Conservation (phyloP, 2,888 invertebrate genomes). For the Microplitis deprimator region DNA sequence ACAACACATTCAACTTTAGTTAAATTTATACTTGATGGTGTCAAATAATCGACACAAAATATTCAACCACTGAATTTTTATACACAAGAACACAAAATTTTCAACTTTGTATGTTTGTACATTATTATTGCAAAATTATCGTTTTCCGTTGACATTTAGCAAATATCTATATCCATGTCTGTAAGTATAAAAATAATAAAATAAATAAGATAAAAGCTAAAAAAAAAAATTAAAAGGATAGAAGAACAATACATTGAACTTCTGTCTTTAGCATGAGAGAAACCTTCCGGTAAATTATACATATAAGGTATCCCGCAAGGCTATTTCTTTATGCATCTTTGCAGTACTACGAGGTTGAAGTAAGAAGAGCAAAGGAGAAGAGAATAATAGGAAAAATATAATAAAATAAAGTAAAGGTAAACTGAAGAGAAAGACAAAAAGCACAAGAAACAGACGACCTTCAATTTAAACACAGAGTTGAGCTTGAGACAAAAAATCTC, state of each 20-base stretch:
- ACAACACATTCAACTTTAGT: too few relatives aligned
- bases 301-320: constrained; percentile 43
- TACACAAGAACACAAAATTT: too few relatives aligned
- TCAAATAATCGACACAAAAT: too few relatives aligned
- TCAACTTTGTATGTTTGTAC: too few relatives aligned
- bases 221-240: background rate
- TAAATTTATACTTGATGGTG: too few relatives aligned
- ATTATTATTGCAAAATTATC: too few relatives aligned
- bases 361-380: constrained; percentile 43
- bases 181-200: background rate
- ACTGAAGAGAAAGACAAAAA: background rate
- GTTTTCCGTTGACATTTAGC: too few relatives aligned
- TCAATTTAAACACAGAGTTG: constrained; percentile 43
- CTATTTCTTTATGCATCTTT: constrained; percentile 34
- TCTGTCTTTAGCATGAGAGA: constrained; percentile 30
- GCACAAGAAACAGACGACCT: constrained; percentile 18
- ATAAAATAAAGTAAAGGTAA: constrained; percentile 36
- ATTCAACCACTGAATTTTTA: too few relatives aligned
- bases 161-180: too few relatives aligned
- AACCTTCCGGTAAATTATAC: constrained; percentile 44
- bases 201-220: background rate
- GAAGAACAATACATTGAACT: constrained; percentile 21
- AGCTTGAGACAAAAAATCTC: constrained; percentile 58
- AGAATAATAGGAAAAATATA: constrained; percentile 15
- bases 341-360: constrained; percentile 38